phyloP scores from a whole-genome alignment of 2,888 invertebrate genomes.

The Pasiphila rectangulata region DNA sequence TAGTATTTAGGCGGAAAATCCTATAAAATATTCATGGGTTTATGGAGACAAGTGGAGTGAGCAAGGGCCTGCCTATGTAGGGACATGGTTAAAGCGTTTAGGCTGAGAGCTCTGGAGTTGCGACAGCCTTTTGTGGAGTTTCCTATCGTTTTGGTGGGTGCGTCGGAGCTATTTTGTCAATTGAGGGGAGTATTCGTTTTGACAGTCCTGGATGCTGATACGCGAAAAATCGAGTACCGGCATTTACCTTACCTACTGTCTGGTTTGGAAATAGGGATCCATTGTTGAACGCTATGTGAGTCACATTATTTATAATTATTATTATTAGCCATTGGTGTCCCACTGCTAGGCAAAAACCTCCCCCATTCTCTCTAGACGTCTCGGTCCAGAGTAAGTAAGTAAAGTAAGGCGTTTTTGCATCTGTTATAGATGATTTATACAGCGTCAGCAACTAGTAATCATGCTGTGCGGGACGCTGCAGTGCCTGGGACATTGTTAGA shows the following conservation, averaged over 20 bases:
- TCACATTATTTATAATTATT: no score
- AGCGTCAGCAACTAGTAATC: no score
- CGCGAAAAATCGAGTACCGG: conserved; percentile 46
- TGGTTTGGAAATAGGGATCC: not conserved
- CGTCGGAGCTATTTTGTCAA: conserved; percentile 74
- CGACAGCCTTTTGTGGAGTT: conserved; percentile 73
- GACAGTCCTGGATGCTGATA: conserved; percentile 58
- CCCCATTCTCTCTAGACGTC: no score
- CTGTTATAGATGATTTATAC: no score
- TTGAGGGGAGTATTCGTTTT: conserved; percentile 63
- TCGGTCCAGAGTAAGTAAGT: no score
- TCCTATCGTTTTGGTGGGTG: conserved; percentile 73
- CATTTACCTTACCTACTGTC: not conserved
- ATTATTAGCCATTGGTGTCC: no score
- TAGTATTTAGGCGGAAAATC: conserved; percentile 59
- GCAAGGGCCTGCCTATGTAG: conserved; percentile 63
- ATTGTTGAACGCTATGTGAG: no score
- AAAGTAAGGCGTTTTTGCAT: no score
- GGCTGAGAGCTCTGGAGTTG: conserved; percentile 70
- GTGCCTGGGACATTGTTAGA: no score
- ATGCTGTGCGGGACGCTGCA: no score
- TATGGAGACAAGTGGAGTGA: conserved; percentile 81
- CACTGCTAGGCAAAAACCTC: no score
- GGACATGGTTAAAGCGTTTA: conserved; percentile 80
- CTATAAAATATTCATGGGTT: conserved; percentile 66